Base-by-base conservation (phyloP, 2,888 invertebrate species). In the Caenorhabditis drosophilae region DNA sequence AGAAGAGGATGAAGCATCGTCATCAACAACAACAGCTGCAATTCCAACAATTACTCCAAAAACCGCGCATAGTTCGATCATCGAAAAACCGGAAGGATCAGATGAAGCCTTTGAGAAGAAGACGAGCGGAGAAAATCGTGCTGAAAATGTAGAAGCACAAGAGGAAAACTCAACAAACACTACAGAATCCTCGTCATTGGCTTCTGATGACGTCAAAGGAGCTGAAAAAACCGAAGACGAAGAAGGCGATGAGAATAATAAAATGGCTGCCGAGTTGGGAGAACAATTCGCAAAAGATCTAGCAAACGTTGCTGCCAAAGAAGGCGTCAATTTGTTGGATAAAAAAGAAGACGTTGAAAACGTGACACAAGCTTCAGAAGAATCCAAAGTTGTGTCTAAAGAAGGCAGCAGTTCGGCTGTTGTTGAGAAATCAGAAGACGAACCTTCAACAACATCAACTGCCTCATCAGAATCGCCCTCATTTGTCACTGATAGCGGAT, bases 201-300 rank as follows among this genome's bases (percentile, higher is more conserved):
- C 49, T 6, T 31, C 34, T 16, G 46, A 58, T 38, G 49, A 26
- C 15, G 34, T 31, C 2, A 51, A 34, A 7, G 45, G n/a, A 4
- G 48, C 48, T 26, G 38, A 51, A 34, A 41, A 59, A 18, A 34
- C 25, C 20, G 45, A 36, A 6, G 42, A 54, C 2, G 40, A 45
- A 22, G 49, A 38, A 0, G 56, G 56, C 16, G 63, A 63, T 27
- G 63, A 57, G 11, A 53, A 63, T 16, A 50, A 40, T 18, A 58
- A 57, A 20, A 45, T 63, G 58, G 63, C 63, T 1, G 54, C 53
- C 25, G 63, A 63, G 34, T 46, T 63, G 4, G 63, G 63, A 27
- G 45, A 63, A 23, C 63, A 63, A 27, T 63, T 63, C 23, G 63
- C 63, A 35, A 54, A 53, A 4, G 63, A 63, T 27, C 41, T 63